Evolutionary conservation across 2,888 invertebrate species (phyloP).

Genomic region (Metallyticus violacea): DNA sequence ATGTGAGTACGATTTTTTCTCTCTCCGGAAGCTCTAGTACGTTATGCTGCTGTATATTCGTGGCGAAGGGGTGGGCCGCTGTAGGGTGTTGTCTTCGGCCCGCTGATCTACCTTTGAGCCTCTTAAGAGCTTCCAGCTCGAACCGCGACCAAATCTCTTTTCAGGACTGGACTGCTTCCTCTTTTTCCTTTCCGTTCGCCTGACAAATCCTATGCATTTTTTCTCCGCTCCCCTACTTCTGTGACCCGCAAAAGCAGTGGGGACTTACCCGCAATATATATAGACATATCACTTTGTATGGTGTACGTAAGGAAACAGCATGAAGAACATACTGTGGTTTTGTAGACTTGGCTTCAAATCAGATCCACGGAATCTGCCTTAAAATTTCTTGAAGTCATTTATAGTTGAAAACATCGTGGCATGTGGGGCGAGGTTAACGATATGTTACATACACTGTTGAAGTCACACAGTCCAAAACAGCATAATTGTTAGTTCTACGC

Average conservation of each 20-base stretch:
- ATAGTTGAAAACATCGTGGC: no score
- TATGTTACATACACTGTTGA: no score
- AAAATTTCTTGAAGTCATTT: no score
- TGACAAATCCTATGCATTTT: not conserved
- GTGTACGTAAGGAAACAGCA: not conserved
- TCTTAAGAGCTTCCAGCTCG: constrained; percentile 3
- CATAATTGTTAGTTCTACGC: no score
- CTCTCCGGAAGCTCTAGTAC: not conserved
- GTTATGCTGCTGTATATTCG: not conserved
- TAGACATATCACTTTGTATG: not conserved
- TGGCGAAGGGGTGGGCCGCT: not conserved
- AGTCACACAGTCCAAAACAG: no score
- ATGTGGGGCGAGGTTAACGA: no score
- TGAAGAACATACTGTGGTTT: not conserved
- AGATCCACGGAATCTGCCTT: not conserved
- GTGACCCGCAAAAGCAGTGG: not conserved
- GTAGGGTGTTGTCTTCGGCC: not conserved
- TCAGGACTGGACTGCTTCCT: not conserved
- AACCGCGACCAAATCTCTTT: constrained; percentile 1
- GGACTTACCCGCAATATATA: not conserved
- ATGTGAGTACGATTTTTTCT: not conserved
- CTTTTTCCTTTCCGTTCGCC: not conserved
- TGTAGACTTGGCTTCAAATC: not conserved
- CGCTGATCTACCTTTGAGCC: constrained; percentile 1
- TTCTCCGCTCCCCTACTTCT: not conserved